phyloP scores from a whole-genome alignment of 2,797 vertebrate genomes.

The Anableps anableps region DNA sequence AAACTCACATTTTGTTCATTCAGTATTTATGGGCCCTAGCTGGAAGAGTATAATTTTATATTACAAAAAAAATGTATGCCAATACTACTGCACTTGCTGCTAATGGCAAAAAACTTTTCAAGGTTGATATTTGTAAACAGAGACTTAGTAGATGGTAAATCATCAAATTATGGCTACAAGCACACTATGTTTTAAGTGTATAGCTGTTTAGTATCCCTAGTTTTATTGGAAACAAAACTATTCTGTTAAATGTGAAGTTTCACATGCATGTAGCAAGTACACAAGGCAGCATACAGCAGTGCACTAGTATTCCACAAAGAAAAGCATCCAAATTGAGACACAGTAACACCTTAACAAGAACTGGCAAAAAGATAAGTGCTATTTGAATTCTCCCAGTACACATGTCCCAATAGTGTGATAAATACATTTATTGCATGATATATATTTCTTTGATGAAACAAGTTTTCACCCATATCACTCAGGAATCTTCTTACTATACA shows the following conservation, averaged over 20 bases:
- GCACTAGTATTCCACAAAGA: background rate
- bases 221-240: background rate
- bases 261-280: background rate
- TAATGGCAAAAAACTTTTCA: background rate
- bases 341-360: background rate
- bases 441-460: conserved; percentile 1
- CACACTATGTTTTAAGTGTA: background rate
- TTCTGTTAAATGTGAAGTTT: background rate
- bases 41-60: too few relatives aligned
- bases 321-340: background rate
- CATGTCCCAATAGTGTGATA: background rate
- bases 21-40: background rate
- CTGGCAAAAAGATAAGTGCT: background rate
- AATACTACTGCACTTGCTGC: background rate
- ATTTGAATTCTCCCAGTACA: background rate
- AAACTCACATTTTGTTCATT: background rate
- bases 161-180: background rate
- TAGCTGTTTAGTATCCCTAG: background rate
- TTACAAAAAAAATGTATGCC: too few relatives aligned
- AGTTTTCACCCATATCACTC: conserved; percentile 17
- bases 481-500: conserved; percentile 26
- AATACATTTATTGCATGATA: background rate
- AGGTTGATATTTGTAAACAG: background rate
- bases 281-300: background rate
- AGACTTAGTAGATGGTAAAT: background rate